Percentiles rank a stretch among this genome's conserved stretches.
These are phyloP conservation scores for Tetramorium bicarinatum DNA, from an alignment of 2,888 invertebrate species.

Conservation along the genomic window DNA sequence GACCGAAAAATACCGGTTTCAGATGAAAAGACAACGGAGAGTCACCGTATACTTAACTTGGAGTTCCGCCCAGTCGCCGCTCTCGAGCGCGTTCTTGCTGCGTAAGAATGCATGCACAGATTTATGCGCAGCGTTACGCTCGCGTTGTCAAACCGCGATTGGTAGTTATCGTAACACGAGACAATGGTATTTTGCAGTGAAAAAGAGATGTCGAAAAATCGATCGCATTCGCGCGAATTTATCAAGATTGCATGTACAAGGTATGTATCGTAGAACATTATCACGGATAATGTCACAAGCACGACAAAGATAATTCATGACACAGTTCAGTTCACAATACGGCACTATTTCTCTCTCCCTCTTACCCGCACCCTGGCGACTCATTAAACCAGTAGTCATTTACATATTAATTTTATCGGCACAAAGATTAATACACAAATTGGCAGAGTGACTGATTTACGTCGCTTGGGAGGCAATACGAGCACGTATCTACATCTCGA, in stretches of 20 bases:
- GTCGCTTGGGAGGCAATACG: background rate
- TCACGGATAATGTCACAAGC: slow-evolving; percentile 2
- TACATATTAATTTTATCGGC: slow-evolving; percentile 52
- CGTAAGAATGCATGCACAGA: slow-evolving; percentile 15
- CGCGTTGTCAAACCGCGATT: slow-evolving; percentile 5
- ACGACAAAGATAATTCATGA: slow-evolving; percentile 26
- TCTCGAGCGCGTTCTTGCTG: background rate
- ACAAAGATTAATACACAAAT: slow-evolving; percentile 51
- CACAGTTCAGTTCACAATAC: background rate
- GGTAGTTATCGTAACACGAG: background rate
- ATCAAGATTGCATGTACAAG: slow-evolving; percentile 29
- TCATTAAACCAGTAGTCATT: slow-evolving; percentile 40
- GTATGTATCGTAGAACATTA: background rate
- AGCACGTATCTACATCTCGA: background rate
- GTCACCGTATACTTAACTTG: slow-evolving; percentile 10
- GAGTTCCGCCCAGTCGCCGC: background rate
- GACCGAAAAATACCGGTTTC: slow-evolving; percentile 34
- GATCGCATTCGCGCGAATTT: background rate
- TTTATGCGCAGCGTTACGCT: slow-evolving; percentile 23
- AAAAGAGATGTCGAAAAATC: slow-evolving; percentile 2
- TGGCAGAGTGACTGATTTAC: slow-evolving; percentile 28
- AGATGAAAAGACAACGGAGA: slow-evolving; percentile 17
- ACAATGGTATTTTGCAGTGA: background rate
- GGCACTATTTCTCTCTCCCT: background rate
- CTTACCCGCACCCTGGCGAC: background rate